Evolutionary conservation across 2,113 vertebrate species (phyloP), one percentile per base, ranked within the genome.

Genomic region (Sylvia atricapilla): DNA sequence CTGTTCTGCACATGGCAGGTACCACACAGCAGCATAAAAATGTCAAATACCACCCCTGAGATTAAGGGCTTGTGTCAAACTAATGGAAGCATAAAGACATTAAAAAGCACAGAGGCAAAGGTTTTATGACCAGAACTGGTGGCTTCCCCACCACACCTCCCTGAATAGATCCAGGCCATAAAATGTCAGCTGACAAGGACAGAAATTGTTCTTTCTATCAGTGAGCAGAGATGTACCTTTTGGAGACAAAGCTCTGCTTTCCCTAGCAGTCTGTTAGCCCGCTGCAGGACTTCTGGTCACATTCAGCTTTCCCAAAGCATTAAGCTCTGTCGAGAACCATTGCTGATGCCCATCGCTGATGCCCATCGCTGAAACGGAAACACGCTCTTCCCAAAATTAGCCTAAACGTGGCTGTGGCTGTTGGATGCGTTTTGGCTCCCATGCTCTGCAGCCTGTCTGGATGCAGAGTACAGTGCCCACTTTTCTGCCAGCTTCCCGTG

Each of bases 401-500:
- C 76, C 44, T 21, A 9, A 18, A n/a, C 1, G 1, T 20, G 62
- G 27, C 84, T 37, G n/a, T 77, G 0, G 0, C 46, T 37, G 41
- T n/a, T 62, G 63, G 78, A 28, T 33, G 47, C 10, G 43, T 9
- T 3, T 27, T 78, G 13, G 4, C 53, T 75, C 77, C 62, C 75
- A 77, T 77, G 74, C 87, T 76, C 83, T 59, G 46, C 84, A 78
- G 58, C 73, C 89, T 74, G 43, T 18, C 59, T 58, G 78, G 72
- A 30, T 46, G 33, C 2, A 21, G 58, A 59, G 50, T 27, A 22
- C 81, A 81, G 64, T 33, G 37, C 44, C 78, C 22, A 1, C 52
- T 85, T 73, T 39, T 11, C 86, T 94, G 64, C 91, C 96, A 92
- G 89, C 56, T 90, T 66, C 83, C 67, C 55, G 37, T 53, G 52